A percentile compares a stretch with the other conserved stretches of the same genome.
Conservation (phyloP, 2,113 vertebrate species). For the Bujurquina vittata region DNA sequence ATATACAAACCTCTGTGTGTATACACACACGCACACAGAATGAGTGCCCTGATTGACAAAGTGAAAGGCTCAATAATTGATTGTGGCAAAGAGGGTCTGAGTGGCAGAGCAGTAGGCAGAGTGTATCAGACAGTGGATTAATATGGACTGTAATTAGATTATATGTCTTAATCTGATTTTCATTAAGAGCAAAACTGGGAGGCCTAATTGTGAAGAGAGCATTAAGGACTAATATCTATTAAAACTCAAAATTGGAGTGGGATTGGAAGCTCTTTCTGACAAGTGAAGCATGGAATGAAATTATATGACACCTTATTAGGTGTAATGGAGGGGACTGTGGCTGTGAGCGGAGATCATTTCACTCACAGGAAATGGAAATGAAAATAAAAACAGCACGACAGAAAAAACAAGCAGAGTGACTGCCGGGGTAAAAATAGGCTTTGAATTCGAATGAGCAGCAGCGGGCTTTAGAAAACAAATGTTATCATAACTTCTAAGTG, state of each 20-base stretch:
- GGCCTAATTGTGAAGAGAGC: slow-evolving; percentile 83
- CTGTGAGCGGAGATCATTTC: slow-evolving; percentile 65
- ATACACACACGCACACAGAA: background rate
- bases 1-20: slow-evolving; percentile 4
- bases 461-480: slow-evolving; percentile 2
- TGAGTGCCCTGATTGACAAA: slow-evolving; percentile 62
- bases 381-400: slow-evolving; percentile 75
- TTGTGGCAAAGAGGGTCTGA: slow-evolving; percentile 63
- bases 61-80: slow-evolving; percentile 64
- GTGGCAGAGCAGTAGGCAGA: slow-evolving; percentile 65
- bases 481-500: background rate
- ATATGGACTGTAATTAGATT: slow-evolving; percentile 86
- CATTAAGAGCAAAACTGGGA: slow-evolving; percentile 84
- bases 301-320: slow-evolving; percentile 86
- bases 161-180: slow-evolving; percentile 87
- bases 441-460: slow-evolving; percentile 27
- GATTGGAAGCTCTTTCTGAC: slow-evolving; percentile 81
- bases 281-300: slow-evolving; percentile 87
- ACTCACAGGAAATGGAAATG: slow-evolving; percentile 65
- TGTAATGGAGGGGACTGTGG: slow-evolving; percentile 78
- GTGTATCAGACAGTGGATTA: slow-evolving; percentile 78
- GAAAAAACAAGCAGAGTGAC: slow-evolving; percentile 27
- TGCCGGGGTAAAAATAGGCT: slow-evolving; percentile 27
- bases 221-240: slow-evolving; percentile 85
- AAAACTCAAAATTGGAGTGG: slow-evolving; percentile 83